Conservation (phyloP, 1,140 invertebrate species). For the Dendrolimus punctatus region DNA sequence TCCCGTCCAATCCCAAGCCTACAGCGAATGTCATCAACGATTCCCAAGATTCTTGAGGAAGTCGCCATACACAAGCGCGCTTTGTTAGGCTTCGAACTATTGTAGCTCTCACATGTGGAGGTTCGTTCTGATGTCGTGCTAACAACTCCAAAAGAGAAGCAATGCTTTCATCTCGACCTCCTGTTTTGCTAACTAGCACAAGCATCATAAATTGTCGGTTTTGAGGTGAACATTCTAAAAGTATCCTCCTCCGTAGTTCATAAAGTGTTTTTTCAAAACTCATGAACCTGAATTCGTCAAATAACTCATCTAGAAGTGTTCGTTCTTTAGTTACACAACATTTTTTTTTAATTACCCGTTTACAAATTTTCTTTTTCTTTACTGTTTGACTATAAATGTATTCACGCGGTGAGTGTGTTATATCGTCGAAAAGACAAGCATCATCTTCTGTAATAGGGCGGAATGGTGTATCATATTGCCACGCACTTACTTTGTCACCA, state of each 20-base stretch:
- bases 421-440: conserved; percentile 7
- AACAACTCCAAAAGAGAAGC: conserved; percentile 30
- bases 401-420: background rate
- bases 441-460: conserved; percentile 1
- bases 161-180: conserved; percentile 25
- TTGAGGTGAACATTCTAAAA: conserved; percentile 25
- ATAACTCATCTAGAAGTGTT: conserved; percentile 25
- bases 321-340: background rate
- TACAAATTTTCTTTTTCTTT: background rate
- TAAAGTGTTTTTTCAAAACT: conserved; percentile 34
- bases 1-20: conserved; percentile 35
- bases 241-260: conserved; percentile 30
- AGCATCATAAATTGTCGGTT: conserved; percentile 39
- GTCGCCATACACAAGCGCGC: conserved; percentile 34
- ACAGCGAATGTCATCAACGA: conserved; percentile 29
- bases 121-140: conserved; percentile 33
- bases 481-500: conserved; percentile 9
- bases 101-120: conserved; percentile 31
- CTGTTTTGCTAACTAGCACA: conserved; percentile 48
- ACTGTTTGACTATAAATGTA: background rate
- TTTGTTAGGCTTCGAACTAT: conserved; percentile 41
- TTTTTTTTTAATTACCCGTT: background rate
- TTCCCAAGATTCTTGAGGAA: conserved; percentile 31
- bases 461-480: conserved; percentile 13
- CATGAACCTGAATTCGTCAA: conserved; percentile 36